Percentiles rank a stretch among this genome's conserved stretches.
Evolutionary conservation across 2,797 vertebrate genomes (phyloP).

Genomic region (Australoheros facetus): DNA sequence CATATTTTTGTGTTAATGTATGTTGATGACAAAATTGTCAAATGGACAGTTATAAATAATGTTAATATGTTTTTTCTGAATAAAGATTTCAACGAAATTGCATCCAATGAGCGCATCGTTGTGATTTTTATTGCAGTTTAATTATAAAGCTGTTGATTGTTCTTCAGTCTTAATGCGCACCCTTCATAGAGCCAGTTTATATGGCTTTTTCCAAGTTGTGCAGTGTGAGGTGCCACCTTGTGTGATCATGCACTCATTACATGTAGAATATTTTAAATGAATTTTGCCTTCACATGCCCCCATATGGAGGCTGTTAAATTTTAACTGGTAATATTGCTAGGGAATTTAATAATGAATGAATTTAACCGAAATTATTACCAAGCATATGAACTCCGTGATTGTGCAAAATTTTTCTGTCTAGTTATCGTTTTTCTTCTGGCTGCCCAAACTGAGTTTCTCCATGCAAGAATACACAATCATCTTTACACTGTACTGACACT

Average conservation of each 20-base stretch:
- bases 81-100: constrained; percentile 83
- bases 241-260: constrained; percentile 30
- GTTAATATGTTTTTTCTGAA: constrained; percentile 82
- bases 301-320: neutral
- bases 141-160: neutral
- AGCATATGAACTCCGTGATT: neutral
- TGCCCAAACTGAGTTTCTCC: neutral
- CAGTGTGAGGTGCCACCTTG: constrained; percentile 45
- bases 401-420: neutral
- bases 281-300: neutral
- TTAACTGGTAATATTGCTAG: neutral
- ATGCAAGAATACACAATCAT: neutral
- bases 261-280: neutral
- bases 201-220: neutral
- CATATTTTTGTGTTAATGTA: constrained; percentile 78
- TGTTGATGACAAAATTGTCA: constrained; percentile 73
- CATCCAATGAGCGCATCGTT: constrained; percentile 68
- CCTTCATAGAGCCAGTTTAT: constrained; percentile 12
- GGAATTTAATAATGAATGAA: neutral
- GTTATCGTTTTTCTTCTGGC: neutral
- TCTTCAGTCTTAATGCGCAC: constrained; percentile 20
- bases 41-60: constrained; percentile 78
- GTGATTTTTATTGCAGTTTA: constrained; percentile 58
- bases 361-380: neutral
- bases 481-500: neutral